These are phyloP conservation scores for Phrynocephalus vlangalii DNA, from an alignment of 2,797 vertebrate genomes.

Conservation along the genomic window DNA sequence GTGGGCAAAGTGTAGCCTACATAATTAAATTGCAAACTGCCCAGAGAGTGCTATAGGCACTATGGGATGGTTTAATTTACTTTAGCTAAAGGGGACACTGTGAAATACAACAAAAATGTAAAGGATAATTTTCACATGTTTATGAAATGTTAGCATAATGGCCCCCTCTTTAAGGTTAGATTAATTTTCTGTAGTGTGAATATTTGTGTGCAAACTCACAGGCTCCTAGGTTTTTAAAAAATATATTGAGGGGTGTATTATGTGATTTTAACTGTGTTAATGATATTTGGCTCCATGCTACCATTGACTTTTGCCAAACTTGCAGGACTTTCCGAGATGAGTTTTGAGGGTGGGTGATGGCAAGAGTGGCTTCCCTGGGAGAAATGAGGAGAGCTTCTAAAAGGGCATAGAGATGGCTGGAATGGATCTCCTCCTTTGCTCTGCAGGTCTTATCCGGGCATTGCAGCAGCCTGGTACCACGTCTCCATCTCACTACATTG, in stretches of 20 bases:
- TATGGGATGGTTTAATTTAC: no score
- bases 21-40: no score
- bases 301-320: fast-evolving
- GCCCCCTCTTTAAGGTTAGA: no score
- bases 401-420: neutral
- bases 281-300: fast-evolving
- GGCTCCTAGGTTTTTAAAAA: neutral
- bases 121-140: no score
- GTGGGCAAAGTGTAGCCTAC: no score
- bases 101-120: no score
- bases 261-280: fast-evolving
- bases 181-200: no score
- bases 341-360: fast-evolving
- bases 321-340: fast-evolving
- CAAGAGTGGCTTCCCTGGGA: neutral
- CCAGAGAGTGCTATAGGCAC: no score
- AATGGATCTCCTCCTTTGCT: neutral
- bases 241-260: neutral
- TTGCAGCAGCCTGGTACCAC: neutral
- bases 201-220: no score
- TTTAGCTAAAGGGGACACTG: no score
- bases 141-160: neutral
- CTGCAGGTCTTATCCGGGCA: neutral
- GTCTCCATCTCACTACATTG: neutral
- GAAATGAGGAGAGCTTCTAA: slow-evolving; percentile 41